Evolutionary conservation across 2,113 vertebrate genomes (phyloP).

Genomic region (Tretioscincus oriximinensis): DNA sequence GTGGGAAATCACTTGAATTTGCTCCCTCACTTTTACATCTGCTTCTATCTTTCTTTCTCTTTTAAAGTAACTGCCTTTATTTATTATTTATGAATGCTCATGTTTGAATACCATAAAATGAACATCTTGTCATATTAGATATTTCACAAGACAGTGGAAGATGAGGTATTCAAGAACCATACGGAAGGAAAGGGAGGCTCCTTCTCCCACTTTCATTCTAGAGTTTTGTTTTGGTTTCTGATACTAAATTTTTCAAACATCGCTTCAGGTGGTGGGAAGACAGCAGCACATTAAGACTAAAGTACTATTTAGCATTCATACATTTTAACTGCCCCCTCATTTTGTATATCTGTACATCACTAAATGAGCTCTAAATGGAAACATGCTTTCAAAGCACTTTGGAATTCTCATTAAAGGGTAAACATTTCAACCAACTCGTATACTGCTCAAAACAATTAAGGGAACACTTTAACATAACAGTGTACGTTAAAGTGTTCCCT

Average conservation of each 20-base stretch:
- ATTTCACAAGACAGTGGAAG: slow-evolving; percentile 2
- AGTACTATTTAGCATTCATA: neutral
- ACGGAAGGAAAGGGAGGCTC: neutral
- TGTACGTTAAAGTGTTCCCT: too few species aligned
- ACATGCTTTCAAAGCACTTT: slow-evolving; percentile 15
- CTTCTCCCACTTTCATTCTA: neutral
- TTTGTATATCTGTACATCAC: neutral
- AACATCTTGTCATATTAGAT: slow-evolving; percentile 7
- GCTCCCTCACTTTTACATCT: neutral
- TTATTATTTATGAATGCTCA: slow-evolving; percentile 25
- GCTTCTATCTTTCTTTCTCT: neutral
- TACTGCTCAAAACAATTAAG: too few species aligned
- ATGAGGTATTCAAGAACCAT: neutral
- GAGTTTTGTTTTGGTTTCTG: neutral
- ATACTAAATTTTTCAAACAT: slow-evolving; percentile 3
- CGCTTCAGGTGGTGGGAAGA: slow-evolving; percentile 6
- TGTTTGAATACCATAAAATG: rapidly evolving
- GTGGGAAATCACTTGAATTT: neutral
- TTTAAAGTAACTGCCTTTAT: neutral
- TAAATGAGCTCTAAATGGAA: neutral
- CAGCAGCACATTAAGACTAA: neutral
- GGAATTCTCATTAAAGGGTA: neutral
- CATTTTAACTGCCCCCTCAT: neutral
- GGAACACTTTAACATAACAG: too few species aligned
- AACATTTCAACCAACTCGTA: neutral